Base-by-base conservation (phyloP, 2,888 invertebrate species). In the Dexiosoma caninum region DNA sequence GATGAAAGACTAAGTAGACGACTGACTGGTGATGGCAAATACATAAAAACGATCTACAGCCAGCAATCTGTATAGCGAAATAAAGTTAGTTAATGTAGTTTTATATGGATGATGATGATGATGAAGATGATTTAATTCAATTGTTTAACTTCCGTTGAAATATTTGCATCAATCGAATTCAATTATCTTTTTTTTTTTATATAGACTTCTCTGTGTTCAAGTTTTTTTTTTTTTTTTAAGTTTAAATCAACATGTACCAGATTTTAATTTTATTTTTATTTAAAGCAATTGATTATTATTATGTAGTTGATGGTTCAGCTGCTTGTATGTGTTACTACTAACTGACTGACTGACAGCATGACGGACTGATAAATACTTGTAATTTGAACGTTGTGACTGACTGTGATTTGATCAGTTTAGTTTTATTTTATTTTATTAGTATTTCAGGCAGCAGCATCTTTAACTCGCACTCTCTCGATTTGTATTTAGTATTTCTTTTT, bases 101-200 rank as follows among this genome's bases (percentile, higher is more conserved):
- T 53, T n/a, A n/a, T n/a, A n/a, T n/a, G n/a, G n/a, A n/a, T n/a
- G n/a, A n/a, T n/a, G n/a, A n/a, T n/a, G n/a, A 49, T 70, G 37
- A n/a, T 23, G 27, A 3, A 62, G 76, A 80, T 78, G 72, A 80
- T 75, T 83, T 76, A 78, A 80, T 78, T 75, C 80, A 77, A 78
- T 83, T 80, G 79, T 82, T 83, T 57, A 79, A 79, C 69, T 81
- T 81, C 78, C 76, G 83, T 71, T 82, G 71, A 78, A 77, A 81
- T 81, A 77, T 81, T 81, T 81, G 78, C 84, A 82, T 81, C 83
- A 84, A 84, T 84, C 84, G 84, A 84, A 84, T 84, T 84, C 84
- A 84, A 84, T 84, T 84, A 84, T 81, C 82, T 78, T 78, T 67
- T 75, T 82, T 76, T 82, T 5, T 27, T 5, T 27, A 27, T 27